phyloP scores from a whole-genome alignment of 2,113 vertebrate genomes.

The Macaca fascicularis region T2T-MFA8v1.1 NC_088378.1:27288501-27289000 shows the following conservation, averaged over 20 bases:
- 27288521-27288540: neutral
- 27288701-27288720: neutral
- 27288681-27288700: neutral
- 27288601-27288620: neutral
- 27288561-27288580: neutral
- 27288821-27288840: neutral
- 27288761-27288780: neutral
- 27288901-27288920: neutral
- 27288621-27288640: neutral
- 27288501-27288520: neutral
- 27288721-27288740: neutral
- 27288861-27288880: neutral
- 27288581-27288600: neutral
- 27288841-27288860: neutral
- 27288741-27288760: neutral
- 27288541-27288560: neutral
- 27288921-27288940: neutral
- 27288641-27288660: neutral
- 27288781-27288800: neutral
- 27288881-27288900: neutral
- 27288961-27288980: neutral
- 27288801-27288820: neutral
- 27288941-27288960: neutral
- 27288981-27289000: neutral
- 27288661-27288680: neutral